Evolutionary conservation across 2,888 invertebrate species (phyloP).

Genomic region (Thysanoteuthis rhombus): DNA sequence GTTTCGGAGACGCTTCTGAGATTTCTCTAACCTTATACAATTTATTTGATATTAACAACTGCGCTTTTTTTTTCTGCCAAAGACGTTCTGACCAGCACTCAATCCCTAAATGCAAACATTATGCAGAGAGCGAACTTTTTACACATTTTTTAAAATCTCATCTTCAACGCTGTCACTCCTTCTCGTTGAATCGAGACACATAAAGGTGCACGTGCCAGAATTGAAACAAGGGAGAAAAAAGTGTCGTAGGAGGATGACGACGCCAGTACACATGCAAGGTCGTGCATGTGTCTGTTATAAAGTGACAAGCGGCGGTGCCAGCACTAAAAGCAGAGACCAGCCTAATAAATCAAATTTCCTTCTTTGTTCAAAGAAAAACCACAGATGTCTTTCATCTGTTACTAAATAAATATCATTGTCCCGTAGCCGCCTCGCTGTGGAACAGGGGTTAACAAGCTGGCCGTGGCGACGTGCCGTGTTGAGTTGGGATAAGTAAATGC

Average conservation of each 20-base stretch:
- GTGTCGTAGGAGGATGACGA: not conserved
- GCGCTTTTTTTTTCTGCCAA: not conserved
- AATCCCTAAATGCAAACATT: not conserved
- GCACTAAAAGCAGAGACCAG: not conserved
- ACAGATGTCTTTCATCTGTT: constrained; percentile 12
- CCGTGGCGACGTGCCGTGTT: too few species aligned
- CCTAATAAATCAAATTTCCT: not conserved
- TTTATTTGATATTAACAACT: not conserved
- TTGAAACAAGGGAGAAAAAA: not conserved
- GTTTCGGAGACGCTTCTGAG: not conserved
- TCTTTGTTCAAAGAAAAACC: constrained; percentile 12
- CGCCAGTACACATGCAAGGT: not conserved
- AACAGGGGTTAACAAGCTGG: too few species aligned
- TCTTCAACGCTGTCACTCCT: not conserved
- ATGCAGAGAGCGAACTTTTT: not conserved
- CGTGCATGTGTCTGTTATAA: not conserved
- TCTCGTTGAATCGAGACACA: not conserved
- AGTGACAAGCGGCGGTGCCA: not conserved
- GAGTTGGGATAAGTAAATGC: too few species aligned
- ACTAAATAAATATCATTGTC: not conserved
- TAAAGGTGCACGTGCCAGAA: not conserved
- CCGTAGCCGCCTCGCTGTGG: not conserved
- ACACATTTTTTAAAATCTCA: not conserved
- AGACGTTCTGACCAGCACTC: not conserved
- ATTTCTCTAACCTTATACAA: not conserved